Conservation (phyloP, 2,888 invertebrate genomes). For the Amblyjoppa proteus region DNA sequence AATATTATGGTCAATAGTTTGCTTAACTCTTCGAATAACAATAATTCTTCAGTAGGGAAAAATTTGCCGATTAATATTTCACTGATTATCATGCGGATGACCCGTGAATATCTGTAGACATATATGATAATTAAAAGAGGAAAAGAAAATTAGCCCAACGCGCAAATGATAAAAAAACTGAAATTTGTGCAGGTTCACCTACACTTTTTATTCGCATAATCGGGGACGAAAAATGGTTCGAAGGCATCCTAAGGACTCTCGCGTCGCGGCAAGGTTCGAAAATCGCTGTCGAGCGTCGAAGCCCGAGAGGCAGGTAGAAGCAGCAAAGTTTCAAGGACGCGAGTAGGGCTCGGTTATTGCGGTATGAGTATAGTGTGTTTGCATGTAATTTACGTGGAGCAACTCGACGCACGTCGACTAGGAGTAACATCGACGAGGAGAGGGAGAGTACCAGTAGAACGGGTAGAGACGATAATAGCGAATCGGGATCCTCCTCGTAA, state of each 20-base stretch:
- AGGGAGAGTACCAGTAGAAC: constrained; percentile 22
- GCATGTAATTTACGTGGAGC: constrained; percentile 59
- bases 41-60: neutral
- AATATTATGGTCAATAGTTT: neutral
- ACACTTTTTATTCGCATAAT: neutral
- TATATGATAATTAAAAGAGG: too few relatives aligned
- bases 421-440: constrained; percentile 37
- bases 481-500: constrained; percentile 70
- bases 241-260: neutral
- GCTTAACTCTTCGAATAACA: neutral
- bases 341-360: constrained; percentile 25
- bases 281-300: neutral
- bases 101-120: too few relatives aligned
- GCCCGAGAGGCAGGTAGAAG: neutral
- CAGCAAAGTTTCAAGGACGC: constrained; percentile 47
- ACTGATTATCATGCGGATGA: too few relatives aligned
- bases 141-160: neutral
- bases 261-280: neutral
- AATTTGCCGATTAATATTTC: neutral
- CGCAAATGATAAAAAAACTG: neutral
- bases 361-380: constrained; percentile 38
- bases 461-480: constrained; percentile 62
- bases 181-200: neutral
- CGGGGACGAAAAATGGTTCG: neutral
- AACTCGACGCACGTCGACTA: constrained; percentile 52